These are phyloP conservation scores for Sthenelais limicola DNA, from an alignment of 2,888 invertebrate species.

Conservation along the genomic window DNA sequence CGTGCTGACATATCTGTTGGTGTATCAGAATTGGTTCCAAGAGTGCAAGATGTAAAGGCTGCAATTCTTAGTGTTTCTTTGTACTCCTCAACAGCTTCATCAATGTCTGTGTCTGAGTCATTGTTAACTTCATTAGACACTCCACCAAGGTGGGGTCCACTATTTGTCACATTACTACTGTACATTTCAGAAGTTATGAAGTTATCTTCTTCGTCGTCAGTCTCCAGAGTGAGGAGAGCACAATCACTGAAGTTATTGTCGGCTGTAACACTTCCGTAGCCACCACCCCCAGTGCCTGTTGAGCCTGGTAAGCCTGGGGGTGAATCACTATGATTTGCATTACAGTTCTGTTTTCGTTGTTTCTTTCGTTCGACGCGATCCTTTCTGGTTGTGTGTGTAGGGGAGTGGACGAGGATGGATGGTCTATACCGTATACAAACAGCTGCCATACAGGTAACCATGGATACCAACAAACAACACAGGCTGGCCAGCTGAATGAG, in stretches of 20 bases:
- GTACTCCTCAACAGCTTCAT: constrained; percentile 42
- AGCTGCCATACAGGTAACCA: background rate
- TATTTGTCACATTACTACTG: too few species aligned
- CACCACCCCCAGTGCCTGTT: constrained; percentile 5
- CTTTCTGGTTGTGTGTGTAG: constrained; percentile 9
- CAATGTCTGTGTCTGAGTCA: constrained; percentile 39
- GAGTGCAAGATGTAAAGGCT: constrained; percentile 32
- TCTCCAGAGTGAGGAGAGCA: constrained; percentile 13
- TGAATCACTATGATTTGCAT: too few species aligned
- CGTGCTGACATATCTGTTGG: constrained; percentile 24
- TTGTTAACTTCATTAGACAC: background rate
- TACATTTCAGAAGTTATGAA: too few species aligned
- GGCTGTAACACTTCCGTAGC: constrained; percentile 11
- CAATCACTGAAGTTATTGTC: constrained; percentile 21
- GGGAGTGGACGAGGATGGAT: constrained; percentile 20
- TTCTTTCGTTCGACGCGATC: background rate
- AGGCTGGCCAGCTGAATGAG: constrained; percentile 17
- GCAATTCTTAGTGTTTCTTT: constrained; percentile 27
- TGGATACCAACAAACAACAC: background rate
- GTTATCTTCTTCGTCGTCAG: constrained; percentile 16
- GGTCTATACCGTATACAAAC: constrained; percentile 21
- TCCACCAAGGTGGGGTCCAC: too few species aligned
- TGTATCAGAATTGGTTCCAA: background rate
- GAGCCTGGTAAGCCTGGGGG: too few species aligned
- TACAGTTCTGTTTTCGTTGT: constrained; percentile 1